Evolutionary conservation across 2,888 invertebrate genomes (phyloP).

Genomic region (Apamea crenata): DNA sequence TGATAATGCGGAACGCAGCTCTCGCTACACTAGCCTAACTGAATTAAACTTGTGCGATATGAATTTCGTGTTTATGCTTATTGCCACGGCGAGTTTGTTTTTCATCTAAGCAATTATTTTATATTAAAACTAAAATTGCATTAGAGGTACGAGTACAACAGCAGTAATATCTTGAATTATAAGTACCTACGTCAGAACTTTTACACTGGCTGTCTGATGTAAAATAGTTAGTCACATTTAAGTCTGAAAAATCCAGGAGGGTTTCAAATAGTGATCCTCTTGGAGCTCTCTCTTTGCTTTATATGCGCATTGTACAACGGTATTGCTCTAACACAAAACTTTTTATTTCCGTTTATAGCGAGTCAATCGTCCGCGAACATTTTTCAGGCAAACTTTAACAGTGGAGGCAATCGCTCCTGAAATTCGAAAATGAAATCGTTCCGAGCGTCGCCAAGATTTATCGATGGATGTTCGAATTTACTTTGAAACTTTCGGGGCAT

Average conservation of each 20-base stretch:
- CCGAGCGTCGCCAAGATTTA: constrained; percentile 90
- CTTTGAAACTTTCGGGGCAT: constrained; percentile 89
- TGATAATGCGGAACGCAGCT: constrained; percentile 87
- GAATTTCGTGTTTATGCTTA: constrained; percentile 83
- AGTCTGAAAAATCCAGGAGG: constrained; percentile 79
- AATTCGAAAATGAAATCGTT: constrained; percentile 91
- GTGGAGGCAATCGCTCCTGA: constrained; percentile 90
- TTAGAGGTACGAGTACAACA: constrained; percentile 27
- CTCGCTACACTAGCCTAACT: constrained; percentile 83
- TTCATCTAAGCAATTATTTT: constrained; percentile 72
- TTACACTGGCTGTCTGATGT: constrained; percentile 75
- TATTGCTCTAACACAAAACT: constrained; percentile 90
- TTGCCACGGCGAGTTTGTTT: constrained; percentile 78
- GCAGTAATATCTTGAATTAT: constrained; percentile 39
- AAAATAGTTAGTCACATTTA: constrained; percentile 83
- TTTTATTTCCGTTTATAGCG: constrained; percentile 90
- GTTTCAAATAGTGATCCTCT: constrained; percentile 85
- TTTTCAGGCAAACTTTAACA: constrained; percentile 91
- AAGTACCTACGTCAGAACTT: constrained; percentile 65
- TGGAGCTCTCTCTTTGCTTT: constrained; percentile 83
- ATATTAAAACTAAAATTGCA: constrained; percentile 59
- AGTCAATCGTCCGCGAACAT: constrained; percentile 90
- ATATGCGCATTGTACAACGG: constrained; percentile 87
- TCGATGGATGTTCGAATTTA: constrained; percentile 90
- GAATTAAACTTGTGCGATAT: constrained; percentile 84